A percentile compares a stretch with the other conserved stretches of the same genome.
Evolutionary conservation across 2,113 vertebrate species (phyloP).

Genomic region (Marmota monax): DNA sequence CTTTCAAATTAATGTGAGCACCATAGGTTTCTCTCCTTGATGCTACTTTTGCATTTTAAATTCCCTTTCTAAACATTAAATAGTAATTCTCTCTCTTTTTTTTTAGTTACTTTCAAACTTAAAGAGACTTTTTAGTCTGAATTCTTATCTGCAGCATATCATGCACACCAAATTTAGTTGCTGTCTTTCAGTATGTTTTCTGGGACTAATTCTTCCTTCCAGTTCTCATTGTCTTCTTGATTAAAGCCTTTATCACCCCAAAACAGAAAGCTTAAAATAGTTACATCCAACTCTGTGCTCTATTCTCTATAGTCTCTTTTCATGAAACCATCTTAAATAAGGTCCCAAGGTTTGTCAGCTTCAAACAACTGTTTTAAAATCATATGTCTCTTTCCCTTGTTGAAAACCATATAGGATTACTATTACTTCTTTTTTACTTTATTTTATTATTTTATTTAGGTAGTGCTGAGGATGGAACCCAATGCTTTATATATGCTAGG

Average conservation of each 20-base stretch:
- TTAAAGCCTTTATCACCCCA: not conserved
- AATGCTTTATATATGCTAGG: too few species aligned
- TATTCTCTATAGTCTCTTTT: not conserved
- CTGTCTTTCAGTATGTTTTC: conserved; percentile 6
- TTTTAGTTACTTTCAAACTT: not conserved
- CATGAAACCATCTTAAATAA: not conserved
- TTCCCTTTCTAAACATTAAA: not conserved
- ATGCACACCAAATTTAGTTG: not conserved
- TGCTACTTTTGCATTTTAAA: not conserved
- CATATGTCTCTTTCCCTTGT: not conserved
- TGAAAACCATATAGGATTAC: not conserved
- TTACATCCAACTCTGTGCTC: not conserved
- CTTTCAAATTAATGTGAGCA: conserved; percentile 39
- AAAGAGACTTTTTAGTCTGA: not conserved
- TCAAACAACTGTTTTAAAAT: conserved; percentile 28
- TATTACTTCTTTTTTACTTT: not conserved
- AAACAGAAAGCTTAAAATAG: conserved; percentile 27
- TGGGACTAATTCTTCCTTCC: not conserved
- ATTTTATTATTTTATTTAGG: too few species aligned
- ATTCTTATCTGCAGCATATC: not conserved
- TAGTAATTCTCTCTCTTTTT: not conserved
- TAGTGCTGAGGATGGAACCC: too few species aligned
- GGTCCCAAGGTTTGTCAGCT: not conserved
- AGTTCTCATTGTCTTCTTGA: not conserved
- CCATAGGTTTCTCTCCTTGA: not conserved